phyloP scores from a whole-genome alignment of 2,797 vertebrate genomes.

The Octomys mimax region DNA sequence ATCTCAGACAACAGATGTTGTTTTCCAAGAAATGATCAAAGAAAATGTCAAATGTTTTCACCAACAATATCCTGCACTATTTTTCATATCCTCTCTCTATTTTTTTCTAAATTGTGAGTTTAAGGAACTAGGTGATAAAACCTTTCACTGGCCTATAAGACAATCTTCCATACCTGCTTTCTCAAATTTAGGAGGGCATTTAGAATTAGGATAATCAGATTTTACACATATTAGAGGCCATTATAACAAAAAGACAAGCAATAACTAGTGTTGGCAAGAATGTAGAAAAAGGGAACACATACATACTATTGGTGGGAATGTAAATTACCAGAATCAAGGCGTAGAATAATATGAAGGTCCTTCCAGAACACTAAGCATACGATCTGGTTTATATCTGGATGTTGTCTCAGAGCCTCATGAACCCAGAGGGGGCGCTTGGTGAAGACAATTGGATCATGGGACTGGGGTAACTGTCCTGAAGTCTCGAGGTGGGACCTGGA shows the following conservation, averaged over 20 bases:
- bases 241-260: background rate
- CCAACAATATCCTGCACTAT: background rate
- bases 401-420: background rate
- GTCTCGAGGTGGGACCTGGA: background rate
- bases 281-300: no score
- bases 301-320: background rate
- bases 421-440: background rate
- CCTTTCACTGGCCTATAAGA: background rate
- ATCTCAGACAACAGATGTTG: background rate
- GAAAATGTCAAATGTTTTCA: background rate
- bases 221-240: background rate
- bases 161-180: background rate
- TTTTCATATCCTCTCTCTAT: background rate
- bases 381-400: background rate
- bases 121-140: background rate
- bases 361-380: background rate
- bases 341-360: background rate
- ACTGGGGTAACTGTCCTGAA: background rate
- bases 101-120: background rate
- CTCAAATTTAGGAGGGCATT: background rate
- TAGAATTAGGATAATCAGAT: background rate
- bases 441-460: background rate
- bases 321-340: background rate
- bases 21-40: slow-evolving; percentile 30
- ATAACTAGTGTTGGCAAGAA: background rate